Percentiles rank a stretch among this genome's conserved stretches.
phyloP scores from a whole-genome alignment of 1,140 invertebrate genomes.

The Prorops nasuta region DNA sequence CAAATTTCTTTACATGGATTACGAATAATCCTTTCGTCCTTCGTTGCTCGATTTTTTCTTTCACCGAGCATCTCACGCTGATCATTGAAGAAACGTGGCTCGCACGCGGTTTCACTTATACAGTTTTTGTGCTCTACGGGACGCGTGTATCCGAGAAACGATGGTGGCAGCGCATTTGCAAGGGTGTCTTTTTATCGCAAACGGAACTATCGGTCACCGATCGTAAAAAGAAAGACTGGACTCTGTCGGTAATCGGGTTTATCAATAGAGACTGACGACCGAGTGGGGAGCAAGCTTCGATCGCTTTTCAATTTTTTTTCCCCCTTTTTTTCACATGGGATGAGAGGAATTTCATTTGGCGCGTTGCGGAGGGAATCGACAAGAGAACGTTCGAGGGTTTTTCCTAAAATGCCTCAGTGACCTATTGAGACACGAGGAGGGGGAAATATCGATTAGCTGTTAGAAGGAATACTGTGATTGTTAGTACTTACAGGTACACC shows the following conservation, averaged over 20 bases:
- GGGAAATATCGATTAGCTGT: background rate
- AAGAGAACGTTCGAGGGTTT: background rate
- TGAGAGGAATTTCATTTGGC: no score
- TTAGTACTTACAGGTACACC: constrained; percentile 79
- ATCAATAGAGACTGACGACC: no score
- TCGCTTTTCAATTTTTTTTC: no score
- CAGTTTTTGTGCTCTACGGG: background rate
- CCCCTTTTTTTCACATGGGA: no score
- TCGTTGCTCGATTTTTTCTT: constrained; percentile 12
- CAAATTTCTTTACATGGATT: constrained; percentile 23
- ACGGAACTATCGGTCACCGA: no score
- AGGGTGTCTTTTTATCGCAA: no score
- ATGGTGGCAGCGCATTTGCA: constrained; percentile 53
- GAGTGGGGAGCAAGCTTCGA: no score
- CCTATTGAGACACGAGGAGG: background rate
- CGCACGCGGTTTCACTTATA: no score
- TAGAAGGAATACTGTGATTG: background rate
- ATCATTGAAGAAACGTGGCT: no score
- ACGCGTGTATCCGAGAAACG: constrained; percentile 13
- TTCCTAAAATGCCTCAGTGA: background rate
- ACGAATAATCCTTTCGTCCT: constrained; percentile 17
- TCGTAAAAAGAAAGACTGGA: no score
- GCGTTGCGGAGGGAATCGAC: no score
- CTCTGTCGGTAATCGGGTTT: no score
- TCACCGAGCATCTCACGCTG: background rate